Base-by-base conservation (phyloP, 2,797 vertebrate genomes). In the Ctenopoma multispine region DNA sequence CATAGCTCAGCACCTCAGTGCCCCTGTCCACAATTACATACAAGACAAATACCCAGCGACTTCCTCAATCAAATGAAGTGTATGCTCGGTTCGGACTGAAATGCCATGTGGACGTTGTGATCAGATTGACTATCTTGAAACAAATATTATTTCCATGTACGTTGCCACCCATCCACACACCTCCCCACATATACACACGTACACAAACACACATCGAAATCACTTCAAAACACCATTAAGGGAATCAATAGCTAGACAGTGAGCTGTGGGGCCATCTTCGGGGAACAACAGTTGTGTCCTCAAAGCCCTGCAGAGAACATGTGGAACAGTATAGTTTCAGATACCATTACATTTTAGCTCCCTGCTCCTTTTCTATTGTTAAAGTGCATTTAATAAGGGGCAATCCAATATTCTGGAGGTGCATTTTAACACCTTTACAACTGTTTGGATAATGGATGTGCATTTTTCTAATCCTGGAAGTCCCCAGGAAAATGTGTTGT, bases 11-110 rank as follows among this genome's bases (percentile, higher is more conserved):
- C 27, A n/a, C 4, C 7, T 41, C 50, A 23, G 20, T 17, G 17
- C 17, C 44, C 0, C 0, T n/a, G 4, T 23, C 7, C 31, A 59
- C 63, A 69, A 66, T 66, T 57, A 63, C 21, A 57, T 47, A 21
- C 43, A 69, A 54, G 53, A 69, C 48, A 72, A 64, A 72, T 21
- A 64, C 54, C 27, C 23, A 38, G 51, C 8, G 75, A 67, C 71
- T 59, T 57, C 63, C 49, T 56, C 44, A 64, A 69, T 67, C 65
- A 63, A 71, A 69, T 80, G 36, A 79, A 36, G n/a, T 51, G 60
- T 36, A 56, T 29, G 36, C 44, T 68, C 20, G 50, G 17, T n/a
- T 20, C 27, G 7, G 56, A 57, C 51, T 36, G 54, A 72, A 46
- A 75, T 57, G 73, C 56, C 50, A 62, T 15, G 40, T 55, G 57